Conservation (phyloP, 2,888 invertebrate genomes). For the Ecliptopera silaceata region DNA sequence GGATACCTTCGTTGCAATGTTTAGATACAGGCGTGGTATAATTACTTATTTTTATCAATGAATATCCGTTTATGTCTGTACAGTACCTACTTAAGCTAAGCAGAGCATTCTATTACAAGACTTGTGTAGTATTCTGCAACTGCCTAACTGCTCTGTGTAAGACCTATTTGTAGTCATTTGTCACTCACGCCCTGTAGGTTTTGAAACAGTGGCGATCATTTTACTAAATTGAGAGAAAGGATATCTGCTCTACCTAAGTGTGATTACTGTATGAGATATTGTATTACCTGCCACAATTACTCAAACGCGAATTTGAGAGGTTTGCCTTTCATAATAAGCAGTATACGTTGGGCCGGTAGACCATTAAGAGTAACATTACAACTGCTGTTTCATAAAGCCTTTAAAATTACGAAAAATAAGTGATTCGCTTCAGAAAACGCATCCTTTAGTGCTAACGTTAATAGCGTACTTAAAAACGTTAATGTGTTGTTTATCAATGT, state of each 20-base stretch:
- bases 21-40: too few relatives aligned
- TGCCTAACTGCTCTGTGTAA: background rate
- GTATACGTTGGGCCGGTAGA: constrained; percentile 11
- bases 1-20: too few relatives aligned
- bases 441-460: background rate
- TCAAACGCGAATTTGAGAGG: constrained; percentile 49
- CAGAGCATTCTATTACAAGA: background rate
- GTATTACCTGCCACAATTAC: constrained; percentile 50
- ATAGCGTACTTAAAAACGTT: background rate
- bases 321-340: constrained; percentile 46
- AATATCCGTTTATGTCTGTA: too few relatives aligned
- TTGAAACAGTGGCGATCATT: constrained; percentile 50
- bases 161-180: constrained; percentile 29
- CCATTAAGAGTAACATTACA: constrained; percentile 6
- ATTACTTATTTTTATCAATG: too few relatives aligned
- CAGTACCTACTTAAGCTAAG: background rate
- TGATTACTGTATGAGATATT: constrained; percentile 49
- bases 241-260: constrained; percentile 36
- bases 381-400: background rate
- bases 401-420: background rate
- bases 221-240: constrained; percentile 51
- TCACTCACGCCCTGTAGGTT: constrained; percentile 33
- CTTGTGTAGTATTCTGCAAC: background rate
- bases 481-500: background rate
- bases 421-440: constrained; percentile 3